Evolutionary conservation across 2,113 vertebrate species (phyloP), one percentile per base, ranked within the genome.

Genomic region (Gymnobelideus leadbeateri): DNA sequence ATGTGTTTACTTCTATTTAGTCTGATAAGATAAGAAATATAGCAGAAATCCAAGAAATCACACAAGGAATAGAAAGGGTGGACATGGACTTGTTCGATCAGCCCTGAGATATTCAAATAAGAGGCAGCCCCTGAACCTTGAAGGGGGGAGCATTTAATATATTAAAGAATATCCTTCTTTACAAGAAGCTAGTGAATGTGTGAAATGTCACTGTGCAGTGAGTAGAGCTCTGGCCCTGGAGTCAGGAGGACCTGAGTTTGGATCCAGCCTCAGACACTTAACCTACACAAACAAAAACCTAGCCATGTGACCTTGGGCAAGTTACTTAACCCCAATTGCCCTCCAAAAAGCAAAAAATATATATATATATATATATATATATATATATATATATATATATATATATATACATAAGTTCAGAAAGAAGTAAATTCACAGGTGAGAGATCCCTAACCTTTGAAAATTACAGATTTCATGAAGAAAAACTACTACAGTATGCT

Each of bases 101-200:
- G 92, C 95, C 91, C 94, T 43, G 50, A 54, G 51, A 95, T n/a
- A 84, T 24, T 53, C 23, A 47, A 89, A 23, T 89, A 84, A 95
- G 61, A 68, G 31, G 68, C 90, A 19, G 24, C 43, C 51, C 50
- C n/a, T 37, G 68, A 95, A 89, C 50, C 50, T 28, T 55, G 37
- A 89, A 89, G 31, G 25, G 51, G 68, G 24, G 77, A 54, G 3
- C 53, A 94, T 61, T 55, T 52, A 26, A 55, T n/a, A 51, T 92
- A 57, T 90, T 93, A 28, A 47, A 84, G 93, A 68, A 89, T 89
- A 84, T 47, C 3, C 47, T 95, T 94, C 68, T 93, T 50, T 37
- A 0, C 92, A 91, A 57, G n/a, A 77, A 26, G 37, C 89, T 93
- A 25, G 28, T 50, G 23, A 54, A 92, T 12, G 92, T 92, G 1